phyloP scores from a whole-genome alignment of 2,888 invertebrate species.

The Papilio gigon region DNA sequence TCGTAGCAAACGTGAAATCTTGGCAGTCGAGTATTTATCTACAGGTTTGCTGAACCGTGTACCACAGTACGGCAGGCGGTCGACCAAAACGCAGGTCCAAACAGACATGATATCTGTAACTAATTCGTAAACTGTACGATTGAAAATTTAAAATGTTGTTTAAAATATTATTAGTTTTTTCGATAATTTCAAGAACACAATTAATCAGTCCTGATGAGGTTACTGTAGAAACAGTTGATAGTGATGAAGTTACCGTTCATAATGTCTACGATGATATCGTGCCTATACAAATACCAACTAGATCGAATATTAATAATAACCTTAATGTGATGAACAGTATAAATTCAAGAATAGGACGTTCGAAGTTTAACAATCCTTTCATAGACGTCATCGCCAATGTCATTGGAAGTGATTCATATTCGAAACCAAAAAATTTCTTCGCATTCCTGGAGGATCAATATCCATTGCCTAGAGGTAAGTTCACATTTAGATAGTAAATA shows the following conservation, averaged over 20 bases:
- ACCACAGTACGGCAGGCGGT: constrained; percentile 11
- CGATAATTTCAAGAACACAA: not conserved
- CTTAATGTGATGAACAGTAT: not conserved
- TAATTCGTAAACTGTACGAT: not conserved
- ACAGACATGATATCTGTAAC: not conserved
- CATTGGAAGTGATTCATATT: constrained; percentile 50
- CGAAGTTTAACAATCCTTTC: constrained; percentile 54
- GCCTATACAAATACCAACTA: not conserved
- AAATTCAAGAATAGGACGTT: constrained; percentile 50
- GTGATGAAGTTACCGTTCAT: constrained; percentile 47
- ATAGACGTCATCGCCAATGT: constrained; percentile 57
- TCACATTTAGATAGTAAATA: too few relatives aligned
- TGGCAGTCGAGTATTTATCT: constrained; percentile 16
- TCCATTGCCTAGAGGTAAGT: constrained; percentile 67
- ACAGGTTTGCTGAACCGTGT: not conserved
- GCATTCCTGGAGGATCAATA: constrained; percentile 66
- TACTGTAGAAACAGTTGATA: not conserved
- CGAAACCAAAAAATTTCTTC: constrained; percentile 57
- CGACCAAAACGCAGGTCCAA: constrained; percentile 19
- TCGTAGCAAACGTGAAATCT: constrained; percentile 1
- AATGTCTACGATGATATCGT: constrained; percentile 24
- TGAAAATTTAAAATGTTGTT: constrained; percentile 8
- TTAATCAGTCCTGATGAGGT: not conserved
- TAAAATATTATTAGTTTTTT: constrained; percentile 16
- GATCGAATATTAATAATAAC: not conserved